A percentile compares a stretch with the other conserved stretches of the same genome.
Evolutionary conservation across 2,113 vertebrate genomes (phyloP).

Genomic region (Cynopterus brachyotis): DNA sequence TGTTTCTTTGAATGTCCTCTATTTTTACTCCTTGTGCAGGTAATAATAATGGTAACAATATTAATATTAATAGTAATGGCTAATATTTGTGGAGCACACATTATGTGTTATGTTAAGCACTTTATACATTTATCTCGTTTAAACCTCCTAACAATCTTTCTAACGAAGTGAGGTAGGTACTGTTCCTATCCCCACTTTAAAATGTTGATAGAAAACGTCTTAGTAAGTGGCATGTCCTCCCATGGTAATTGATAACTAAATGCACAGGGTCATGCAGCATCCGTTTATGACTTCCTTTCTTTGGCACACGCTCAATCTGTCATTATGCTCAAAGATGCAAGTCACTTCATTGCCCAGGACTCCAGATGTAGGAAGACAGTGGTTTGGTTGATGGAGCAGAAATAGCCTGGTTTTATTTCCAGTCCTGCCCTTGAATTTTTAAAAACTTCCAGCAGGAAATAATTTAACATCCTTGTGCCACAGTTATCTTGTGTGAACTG

Average conservation of each 20-base stretch:
- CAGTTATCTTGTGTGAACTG: background rate
- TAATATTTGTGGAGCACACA: slow-evolving; percentile 32
- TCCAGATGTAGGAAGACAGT: background rate
- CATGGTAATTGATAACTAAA: background rate
- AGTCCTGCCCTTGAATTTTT: slow-evolving; percentile 1
- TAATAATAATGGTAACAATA: slow-evolving; percentile 51
- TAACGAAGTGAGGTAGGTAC: slow-evolving; percentile 66
- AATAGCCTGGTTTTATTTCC: slow-evolving; percentile 39
- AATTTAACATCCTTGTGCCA: background rate
- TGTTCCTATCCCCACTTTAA: background rate
- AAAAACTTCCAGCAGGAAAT: background rate
- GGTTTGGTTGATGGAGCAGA: slow-evolving; percentile 14
- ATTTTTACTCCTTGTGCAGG: slow-evolving; percentile 61
- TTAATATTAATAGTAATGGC: slow-evolving; percentile 19
- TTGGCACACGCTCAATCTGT: background rate
- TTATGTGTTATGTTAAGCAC: slow-evolving; percentile 4
- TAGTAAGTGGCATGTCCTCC: background rate
- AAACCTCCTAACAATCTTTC: slow-evolving; percentile 22
- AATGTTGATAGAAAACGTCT: background rate
- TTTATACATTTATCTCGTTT: slow-evolving; percentile 41
- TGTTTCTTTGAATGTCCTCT: slow-evolving; percentile 22
- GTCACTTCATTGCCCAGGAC: background rate
- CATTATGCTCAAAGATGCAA: background rate
- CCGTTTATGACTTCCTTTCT: background rate
- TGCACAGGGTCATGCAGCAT: too few relatives aligned